Base-by-base conservation (phyloP, 2,888 invertebrate species). In the Ormyrus pomaceus region DNA sequence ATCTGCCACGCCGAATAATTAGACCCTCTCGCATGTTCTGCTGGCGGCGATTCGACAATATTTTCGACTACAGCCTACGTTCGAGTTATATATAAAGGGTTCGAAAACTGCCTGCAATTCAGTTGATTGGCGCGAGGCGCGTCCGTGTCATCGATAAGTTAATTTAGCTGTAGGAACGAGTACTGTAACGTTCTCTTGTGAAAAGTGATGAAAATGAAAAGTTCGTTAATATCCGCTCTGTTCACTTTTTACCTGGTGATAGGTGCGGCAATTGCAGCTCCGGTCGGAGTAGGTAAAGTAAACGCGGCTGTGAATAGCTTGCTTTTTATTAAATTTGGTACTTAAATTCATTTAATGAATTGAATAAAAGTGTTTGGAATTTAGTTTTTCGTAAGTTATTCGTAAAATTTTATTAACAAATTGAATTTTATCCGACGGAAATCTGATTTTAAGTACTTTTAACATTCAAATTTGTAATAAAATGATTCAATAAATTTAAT, bases 11-110 rank as follows among this genome's bases (percentile, higher is more conserved):
- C 50, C 61, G 34, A 69, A 74, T 73, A 56, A 74, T 79, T 59
- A 62, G 73, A 62, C 62, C 55, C 74, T 76, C 71, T 66, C 61
- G 71, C 56, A 13, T 9, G 66, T 66, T 66, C 66, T 66, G 59
- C 66, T 59, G 66, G 58, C 66, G 55, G 48, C 8, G 51, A 11
- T 55, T 45, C 48, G 10, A 34, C 50, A 48, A 48, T 11, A n/a
- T 13, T 19, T 56, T 10, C 13, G 13, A 51, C 46, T 53, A 62
- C 45, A 9, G 19, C 55, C 4, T 13, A 10, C 19, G 19, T 19
- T 19, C 19, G 19, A 2, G 19, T 19, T 69, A 61, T 76, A 68
- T 76, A 76, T 51, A 76, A 48, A 34, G 59, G 50, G n/a, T 19
- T 61, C 48, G 53, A 48, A 46, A 46, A 48, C 73, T 11, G 45